Percentiles rank a stretch among this genome's conserved stretches.
phyloP scores from a whole-genome alignment of 1,140 invertebrate genomes.

The Thaumatotibia leucotreta region DNA sequence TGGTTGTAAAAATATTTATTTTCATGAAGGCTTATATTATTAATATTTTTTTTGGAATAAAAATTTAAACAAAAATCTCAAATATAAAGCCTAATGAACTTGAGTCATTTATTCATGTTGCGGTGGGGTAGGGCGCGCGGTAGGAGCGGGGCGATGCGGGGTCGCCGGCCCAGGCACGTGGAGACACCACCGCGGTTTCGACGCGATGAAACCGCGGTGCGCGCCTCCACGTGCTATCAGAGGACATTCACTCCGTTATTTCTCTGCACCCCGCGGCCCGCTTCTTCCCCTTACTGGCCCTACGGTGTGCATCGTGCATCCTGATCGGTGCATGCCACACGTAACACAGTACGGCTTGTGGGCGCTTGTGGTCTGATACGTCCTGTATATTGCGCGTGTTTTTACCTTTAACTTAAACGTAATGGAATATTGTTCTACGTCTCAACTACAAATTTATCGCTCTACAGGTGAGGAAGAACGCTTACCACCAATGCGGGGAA shows the following conservation, averaged over 20 bases:
- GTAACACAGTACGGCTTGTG: slow-evolving; percentile 55
- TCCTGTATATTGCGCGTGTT: neutral
- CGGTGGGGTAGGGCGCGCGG: slow-evolving; percentile 35
- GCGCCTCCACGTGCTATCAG: slow-evolving; percentile 67
- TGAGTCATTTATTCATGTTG: slow-evolving; percentile 10
- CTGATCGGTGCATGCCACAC: slow-evolving; percentile 59
- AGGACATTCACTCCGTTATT: slow-evolving; percentile 67
- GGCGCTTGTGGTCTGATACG: slow-evolving; percentile 43
- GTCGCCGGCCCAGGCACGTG: slow-evolving; percentile 68
- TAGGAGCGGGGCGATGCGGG: slow-evolving; percentile 43
- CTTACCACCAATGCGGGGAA: slow-evolving; percentile 73
- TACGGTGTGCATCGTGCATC: slow-evolving; percentile 64
- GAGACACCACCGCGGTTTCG: slow-evolving; percentile 67
- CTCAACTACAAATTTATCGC: slow-evolving; percentile 35
- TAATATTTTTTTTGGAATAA: neutral
- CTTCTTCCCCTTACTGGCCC: slow-evolving; percentile 44
- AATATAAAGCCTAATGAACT: neutral
- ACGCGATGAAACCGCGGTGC: slow-evolving; percentile 58
- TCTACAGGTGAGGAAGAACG: slow-evolving; percentile 61
- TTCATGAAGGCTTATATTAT: neutral
- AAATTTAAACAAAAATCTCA: neutral
- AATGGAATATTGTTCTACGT: slow-evolving; percentile 14
- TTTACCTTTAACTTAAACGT: slow-evolving; percentile 16
- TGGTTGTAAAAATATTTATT: neutral
- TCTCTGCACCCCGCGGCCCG: slow-evolving; percentile 31